These are phyloP conservation scores for Drosophila ohnishii DNA, from an alignment of 1,140 invertebrate genomes.

Conservation along the genomic window DNA sequence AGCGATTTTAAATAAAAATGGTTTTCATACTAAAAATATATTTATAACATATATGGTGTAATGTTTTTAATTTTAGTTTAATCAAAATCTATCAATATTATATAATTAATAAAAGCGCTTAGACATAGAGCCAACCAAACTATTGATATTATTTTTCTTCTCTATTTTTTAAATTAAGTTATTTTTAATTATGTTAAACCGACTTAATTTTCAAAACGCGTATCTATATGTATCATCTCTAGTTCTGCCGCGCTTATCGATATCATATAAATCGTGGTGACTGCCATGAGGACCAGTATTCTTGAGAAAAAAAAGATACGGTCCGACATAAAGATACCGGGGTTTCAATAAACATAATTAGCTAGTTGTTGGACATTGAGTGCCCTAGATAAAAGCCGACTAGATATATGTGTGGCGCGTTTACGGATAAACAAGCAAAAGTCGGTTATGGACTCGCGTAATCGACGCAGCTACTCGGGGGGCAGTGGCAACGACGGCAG, in stretches of 20 bases:
- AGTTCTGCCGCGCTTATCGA: constrained; percentile 12
- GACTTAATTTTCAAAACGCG: not conserved
- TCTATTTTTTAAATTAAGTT: no score
- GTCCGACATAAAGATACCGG: constrained; percentile 9
- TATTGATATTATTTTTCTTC: no score
- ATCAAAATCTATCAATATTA: no score
- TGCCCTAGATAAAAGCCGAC: constrained; percentile 2
- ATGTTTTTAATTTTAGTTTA: no score
- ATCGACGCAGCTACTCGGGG: constrained; percentile 59
- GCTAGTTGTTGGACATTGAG: not conserved
- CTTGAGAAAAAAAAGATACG: constrained; percentile 22
- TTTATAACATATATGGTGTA: no score
- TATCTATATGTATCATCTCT: not conserved
- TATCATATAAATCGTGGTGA: not conserved
- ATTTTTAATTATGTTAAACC: no score
- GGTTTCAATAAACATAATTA: constrained; percentile 1
- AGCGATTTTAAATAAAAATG: no score
- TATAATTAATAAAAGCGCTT: no score
- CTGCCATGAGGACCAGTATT: constrained; percentile 5
- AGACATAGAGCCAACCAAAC: no score
- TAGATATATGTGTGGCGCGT: not conserved
- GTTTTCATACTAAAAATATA: not conserved
- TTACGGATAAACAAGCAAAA: not conserved
- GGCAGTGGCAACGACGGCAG: constrained; percentile 23
- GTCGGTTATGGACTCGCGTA: constrained; percentile 59